Evolutionary conservation across 2,113 vertebrate genomes (phyloP), one percentile per base, ranked within the genome.

Genomic region (Atractosteus spatula): DNA sequence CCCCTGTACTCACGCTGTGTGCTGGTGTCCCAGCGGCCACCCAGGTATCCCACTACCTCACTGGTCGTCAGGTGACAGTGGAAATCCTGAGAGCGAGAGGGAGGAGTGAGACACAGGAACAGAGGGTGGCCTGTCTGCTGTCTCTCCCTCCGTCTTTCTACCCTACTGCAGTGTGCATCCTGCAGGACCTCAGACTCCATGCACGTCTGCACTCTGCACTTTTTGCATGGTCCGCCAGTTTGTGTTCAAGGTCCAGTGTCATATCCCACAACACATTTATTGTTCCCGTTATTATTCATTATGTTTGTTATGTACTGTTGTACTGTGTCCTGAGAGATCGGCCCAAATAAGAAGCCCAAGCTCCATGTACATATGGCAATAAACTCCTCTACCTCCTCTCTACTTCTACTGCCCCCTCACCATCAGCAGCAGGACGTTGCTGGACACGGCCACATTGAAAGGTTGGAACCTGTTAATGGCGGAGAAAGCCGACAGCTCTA

Each of bases 401-500:
- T n/a, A 7, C 59, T 13, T 29, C 59, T 14, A 29, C 17, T 29
- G 17, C 8, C n/a, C 2, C 3, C 78, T 14, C 75, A 98, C 96
- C 95, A 98, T 88, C 42, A 99, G 91, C 73, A 99, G 90, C 42
- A 99, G 93, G 1, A 97, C 95, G 0, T 97, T 99, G 89, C 96
- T 98, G 81, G 95, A 99, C 70, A 99, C 85, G 3, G 97, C 95
- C 67, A 98, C 96, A 0, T 98, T 97, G 84, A 99, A 99, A 0
- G 97, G 97, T 80, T 99, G 96, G 86, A 99, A 99, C 74, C 97
- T 93, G 91, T 98, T 98, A 82, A 99, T 94, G 69, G 97, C 93
- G 0, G 94, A 87, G 2, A 99, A 99, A 41, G 96, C 93, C 0
- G 89, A 97, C 42, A 98, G 90, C 82, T 98, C 96, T 80, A 99